Evolutionary conservation across 2,113 vertebrate species (phyloP).

Genomic region (Arvicanthis niloticus): DNA sequence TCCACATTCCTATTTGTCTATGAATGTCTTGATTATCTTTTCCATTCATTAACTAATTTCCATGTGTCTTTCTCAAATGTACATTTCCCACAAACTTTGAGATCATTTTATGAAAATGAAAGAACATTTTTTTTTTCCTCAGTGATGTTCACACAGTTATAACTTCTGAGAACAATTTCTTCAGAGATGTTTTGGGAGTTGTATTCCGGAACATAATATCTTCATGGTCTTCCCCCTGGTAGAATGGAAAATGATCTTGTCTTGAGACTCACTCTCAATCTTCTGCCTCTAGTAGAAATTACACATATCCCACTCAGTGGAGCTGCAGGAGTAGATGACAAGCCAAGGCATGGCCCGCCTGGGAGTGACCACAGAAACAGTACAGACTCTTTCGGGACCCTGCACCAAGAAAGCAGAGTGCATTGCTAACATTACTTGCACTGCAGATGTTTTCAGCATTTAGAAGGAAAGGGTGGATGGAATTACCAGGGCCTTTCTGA

Average conservation of each 20-base stretch:
- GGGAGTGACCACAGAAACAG: not conserved
- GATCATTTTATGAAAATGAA: slow-evolving; percentile 62
- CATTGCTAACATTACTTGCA: not conserved
- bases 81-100: slow-evolving; percentile 65
- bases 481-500: not conserved
- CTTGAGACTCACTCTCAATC: slow-evolving; percentile 23
- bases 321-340: not conserved
- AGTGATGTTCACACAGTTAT: slow-evolving; percentile 37
- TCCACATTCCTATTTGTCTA: slow-evolving; percentile 20
- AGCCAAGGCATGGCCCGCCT: not conserved
- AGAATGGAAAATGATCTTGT: slow-evolving; percentile 53
- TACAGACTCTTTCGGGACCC: not conserved
- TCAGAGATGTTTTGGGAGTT: slow-evolving; percentile 63
- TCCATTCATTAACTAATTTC: slow-evolving; percentile 51
- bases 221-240: slow-evolving; percentile 39
- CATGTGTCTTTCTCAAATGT: not conserved
- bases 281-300: slow-evolving; percentile 54
- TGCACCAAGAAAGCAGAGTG: not conserved
- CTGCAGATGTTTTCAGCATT: not conserved
- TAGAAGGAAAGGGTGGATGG: not conserved
- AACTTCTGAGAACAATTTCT: slow-evolving; percentile 69
- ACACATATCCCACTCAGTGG: slow-evolving; percentile 37
- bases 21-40: slow-evolving; percentile 7
- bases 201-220: slow-evolving; percentile 59
- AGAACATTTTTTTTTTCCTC: slow-evolving; percentile 28